phyloP scores from a whole-genome alignment of 2,797 vertebrate genomes.

The Anabacerthia variegaticeps region DNA sequence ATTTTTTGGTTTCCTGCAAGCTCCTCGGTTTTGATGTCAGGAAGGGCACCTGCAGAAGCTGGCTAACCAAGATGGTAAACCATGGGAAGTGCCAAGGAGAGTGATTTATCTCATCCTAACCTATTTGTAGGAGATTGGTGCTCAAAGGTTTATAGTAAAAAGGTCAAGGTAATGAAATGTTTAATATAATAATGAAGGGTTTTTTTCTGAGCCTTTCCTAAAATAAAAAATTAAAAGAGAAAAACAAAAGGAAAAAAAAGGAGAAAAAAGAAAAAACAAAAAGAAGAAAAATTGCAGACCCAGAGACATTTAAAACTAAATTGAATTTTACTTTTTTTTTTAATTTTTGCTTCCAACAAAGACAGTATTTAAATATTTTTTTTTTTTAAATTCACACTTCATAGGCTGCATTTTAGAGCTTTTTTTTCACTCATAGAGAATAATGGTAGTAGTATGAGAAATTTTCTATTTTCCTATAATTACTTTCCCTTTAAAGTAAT shows the following conservation, averaged over 20 bases:
- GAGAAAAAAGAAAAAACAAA: not conserved
- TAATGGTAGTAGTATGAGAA: not conserved
- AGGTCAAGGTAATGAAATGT: constrained; percentile 7
- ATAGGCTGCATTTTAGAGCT: not conserved
- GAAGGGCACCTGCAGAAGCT: constrained; percentile 66
- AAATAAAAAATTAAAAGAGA: not conserved
- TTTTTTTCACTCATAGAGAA: not conserved
- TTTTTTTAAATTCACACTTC: not conserved
- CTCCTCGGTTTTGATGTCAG: constrained; percentile 51
- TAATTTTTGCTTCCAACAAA: not conserved
- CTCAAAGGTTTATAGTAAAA: constrained; percentile 18
- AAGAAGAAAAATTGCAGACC: not conserved
- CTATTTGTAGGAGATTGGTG: constrained; percentile 4
- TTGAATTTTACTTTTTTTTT: not conserved
- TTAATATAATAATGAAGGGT: not conserved
- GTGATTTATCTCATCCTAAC: constrained; percentile 53
- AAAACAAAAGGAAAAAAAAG: not conserved
- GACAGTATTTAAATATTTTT: not conserved
- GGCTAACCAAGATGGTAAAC: constrained; percentile 34
- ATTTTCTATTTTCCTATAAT: not conserved
- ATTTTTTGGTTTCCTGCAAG: constrained; percentile 40
- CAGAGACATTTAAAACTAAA: not conserved
- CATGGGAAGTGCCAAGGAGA: constrained; percentile 28
- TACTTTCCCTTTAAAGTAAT: constrained; percentile 23
- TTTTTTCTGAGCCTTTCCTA: not conserved